These are phyloP conservation scores for Hermetia illucens DNA, from an alignment of 1,140 invertebrate genomes.

Conservation along the genomic window DNA sequence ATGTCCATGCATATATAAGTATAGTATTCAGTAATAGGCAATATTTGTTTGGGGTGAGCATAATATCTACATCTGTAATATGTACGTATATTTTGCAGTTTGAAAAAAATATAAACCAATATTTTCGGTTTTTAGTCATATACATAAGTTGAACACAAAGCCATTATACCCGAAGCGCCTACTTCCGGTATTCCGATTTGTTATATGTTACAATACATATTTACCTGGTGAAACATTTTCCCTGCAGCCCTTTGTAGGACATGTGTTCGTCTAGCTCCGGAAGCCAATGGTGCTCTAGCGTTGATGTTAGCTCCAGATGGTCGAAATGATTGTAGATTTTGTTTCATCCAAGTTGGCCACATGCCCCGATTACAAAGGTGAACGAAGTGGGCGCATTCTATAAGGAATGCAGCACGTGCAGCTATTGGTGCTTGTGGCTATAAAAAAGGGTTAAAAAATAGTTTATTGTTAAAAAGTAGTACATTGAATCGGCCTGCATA, in stretches of 20 bases:
- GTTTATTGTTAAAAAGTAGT: too few species aligned
- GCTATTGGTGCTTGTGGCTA: constrained; percentile 89
- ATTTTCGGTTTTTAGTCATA: too few species aligned
- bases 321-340: constrained; percentile 63
- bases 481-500: too few species aligned
- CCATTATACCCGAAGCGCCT: too few species aligned
- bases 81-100: too few species aligned
- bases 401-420: constrained; percentile 70
- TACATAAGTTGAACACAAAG: too few species aligned
- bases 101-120: too few species aligned
- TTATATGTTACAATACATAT: constrained; percentile 4
- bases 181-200: too few species aligned
- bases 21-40: too few species aligned
- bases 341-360: constrained; percentile 13
- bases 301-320: constrained; percentile 47
- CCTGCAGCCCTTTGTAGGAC: constrained; percentile 83
- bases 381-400: constrained; percentile 94
- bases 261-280: constrained; percentile 54
- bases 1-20: too few species aligned
- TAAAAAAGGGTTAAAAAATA: constrained; percentile 17
- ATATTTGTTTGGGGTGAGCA: too few species aligned
- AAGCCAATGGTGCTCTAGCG: constrained; percentile 30
- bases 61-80: too few species aligned
- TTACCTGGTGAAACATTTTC: constrained; percentile 90
- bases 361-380: constrained; percentile 92